Evolutionary conservation across 2,797 vertebrate genomes (phyloP).

Genomic region (Tangara arthus): DNA sequence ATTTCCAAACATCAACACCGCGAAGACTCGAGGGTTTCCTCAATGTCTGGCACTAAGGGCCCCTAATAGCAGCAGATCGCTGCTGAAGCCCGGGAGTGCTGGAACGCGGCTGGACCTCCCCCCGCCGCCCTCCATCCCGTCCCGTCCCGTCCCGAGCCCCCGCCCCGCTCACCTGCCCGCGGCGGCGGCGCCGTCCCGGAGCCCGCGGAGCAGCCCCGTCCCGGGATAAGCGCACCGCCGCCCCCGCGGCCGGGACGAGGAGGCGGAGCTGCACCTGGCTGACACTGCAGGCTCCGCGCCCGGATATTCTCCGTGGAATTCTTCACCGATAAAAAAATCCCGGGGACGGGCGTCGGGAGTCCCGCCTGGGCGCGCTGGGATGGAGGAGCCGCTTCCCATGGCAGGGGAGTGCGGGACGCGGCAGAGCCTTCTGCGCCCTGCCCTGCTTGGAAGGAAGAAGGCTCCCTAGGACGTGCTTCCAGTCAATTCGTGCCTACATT

Average conservation of each 20-base stretch:
- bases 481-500: fast-evolving
- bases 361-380: neutral
- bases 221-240: neutral
- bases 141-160: neutral
- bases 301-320: neutral
- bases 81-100: neutral
- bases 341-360: no score
- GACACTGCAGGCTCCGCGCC: neutral
- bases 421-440: no score
- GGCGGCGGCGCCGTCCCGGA: neutral
- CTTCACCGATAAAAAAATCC: neutral
- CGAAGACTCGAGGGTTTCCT: fast-evolving
- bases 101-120: neutral
- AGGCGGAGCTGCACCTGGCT: neutral
- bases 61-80: fast-evolving
- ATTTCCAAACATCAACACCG: neutral
- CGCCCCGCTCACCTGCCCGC: neutral
- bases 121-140: neutral
- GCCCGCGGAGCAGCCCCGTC: fast-evolving
- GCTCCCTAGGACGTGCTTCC: fast-evolving
- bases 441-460: neutral
- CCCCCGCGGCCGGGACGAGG: neutral
- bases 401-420: fast-evolving
- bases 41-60: fast-evolving
- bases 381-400: neutral